These are phyloP conservation scores for Orthosia gracilis DNA, from an alignment of 2,888 invertebrate genomes.

Conservation along the genomic window DNA sequence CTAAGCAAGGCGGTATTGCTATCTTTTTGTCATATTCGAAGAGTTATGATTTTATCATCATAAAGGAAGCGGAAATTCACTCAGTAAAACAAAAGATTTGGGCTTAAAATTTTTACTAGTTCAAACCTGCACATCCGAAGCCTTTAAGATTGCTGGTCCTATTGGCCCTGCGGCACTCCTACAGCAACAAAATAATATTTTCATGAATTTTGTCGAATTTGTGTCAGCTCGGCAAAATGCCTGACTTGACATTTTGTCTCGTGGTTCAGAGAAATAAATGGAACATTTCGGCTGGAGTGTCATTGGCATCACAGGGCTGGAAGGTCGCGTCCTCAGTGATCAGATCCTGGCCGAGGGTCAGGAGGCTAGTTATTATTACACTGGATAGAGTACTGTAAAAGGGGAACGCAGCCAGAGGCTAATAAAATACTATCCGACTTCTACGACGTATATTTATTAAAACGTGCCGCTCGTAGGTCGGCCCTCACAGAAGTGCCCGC, in stretches of 20 bases:
- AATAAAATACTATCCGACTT: no score
- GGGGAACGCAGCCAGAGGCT: no score
- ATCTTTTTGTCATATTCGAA: no score
- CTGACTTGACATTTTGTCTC: neutral
- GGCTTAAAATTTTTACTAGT: slow-evolving; percentile 45
- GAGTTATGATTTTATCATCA: no score
- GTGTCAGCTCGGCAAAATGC: neutral
- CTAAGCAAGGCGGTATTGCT: no score
- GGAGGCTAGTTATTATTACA: slow-evolving; percentile 73
- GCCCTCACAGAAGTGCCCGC: no score
- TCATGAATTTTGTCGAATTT: slow-evolving; percentile 21
- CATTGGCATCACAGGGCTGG: slow-evolving; percentile 50
- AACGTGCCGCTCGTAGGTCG: no score
- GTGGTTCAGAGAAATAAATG: slow-evolving; percentile 38
- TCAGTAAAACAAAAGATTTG: slow-evolving; percentile 23
- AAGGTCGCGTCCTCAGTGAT: slow-evolving; percentile 65
- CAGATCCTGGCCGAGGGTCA: slow-evolving; percentile 71
- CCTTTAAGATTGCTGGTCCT: slow-evolving; percentile 1
- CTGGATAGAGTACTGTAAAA: slow-evolving; percentile 77
- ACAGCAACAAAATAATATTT: neutral
- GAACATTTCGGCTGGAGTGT: slow-evolving; percentile 34
- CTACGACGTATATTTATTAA: no score
- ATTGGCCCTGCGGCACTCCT: neutral
- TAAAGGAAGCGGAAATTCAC: neutral
- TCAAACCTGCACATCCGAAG: slow-evolving; percentile 18